Conservation (phyloP, 2,113 vertebrate species). For the Cavia porcellus region DNA sequence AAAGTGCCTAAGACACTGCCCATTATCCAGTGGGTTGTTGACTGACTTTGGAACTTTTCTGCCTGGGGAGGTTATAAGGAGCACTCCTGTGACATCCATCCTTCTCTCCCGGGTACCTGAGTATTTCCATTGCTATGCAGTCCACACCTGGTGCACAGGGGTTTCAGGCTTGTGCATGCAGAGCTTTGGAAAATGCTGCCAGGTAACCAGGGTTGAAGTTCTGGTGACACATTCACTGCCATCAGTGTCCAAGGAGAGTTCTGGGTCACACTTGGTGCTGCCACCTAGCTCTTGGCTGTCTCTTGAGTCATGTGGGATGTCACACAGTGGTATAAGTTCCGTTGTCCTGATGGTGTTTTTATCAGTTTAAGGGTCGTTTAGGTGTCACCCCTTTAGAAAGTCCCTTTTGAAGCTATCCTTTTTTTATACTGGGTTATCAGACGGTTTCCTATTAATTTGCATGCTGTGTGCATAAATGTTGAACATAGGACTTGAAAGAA, state of each 20-base stretch:
- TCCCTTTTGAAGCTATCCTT: not conserved
- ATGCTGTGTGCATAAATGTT: not conserved
- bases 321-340: accelerated
- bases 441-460: not conserved
- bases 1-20: not conserved
- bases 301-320: too few species aligned
- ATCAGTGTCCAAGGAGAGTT: not conserved
- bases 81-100: not conserved
- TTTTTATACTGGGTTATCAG: not conserved
- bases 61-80: not conserved
- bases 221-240: not conserved
- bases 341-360: not conserved
- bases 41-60: not conserved
- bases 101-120: not conserved
- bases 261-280: accelerated
- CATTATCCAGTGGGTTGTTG: not conserved
- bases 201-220: not conserved
- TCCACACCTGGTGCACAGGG: not conserved
- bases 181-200: not conserved
- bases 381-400: not conserved
- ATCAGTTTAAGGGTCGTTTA: not conserved
- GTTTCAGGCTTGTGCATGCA: too few species aligned
- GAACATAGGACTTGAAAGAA: not conserved
- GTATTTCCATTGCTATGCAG: not conserved
- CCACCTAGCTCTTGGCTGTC: not conserved